A percentile compares a stretch with the other conserved stretches of the same genome.
These are phyloP conservation scores for Drosophila recens DNA, from an alignment of 2,888 invertebrate species.

Conservation along the genomic window DNA sequence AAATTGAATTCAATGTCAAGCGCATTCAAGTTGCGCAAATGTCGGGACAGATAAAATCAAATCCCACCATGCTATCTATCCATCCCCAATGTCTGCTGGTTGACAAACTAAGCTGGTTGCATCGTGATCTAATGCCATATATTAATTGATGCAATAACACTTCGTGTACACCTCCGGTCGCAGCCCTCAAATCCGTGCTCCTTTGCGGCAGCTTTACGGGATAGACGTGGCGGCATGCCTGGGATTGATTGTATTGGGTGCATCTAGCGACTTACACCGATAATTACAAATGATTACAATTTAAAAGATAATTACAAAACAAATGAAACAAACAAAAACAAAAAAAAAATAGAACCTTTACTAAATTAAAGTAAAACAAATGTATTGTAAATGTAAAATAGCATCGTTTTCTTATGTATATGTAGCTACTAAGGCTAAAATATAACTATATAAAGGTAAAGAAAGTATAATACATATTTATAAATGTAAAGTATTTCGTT, in stretches of 20 bases:
- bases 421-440: slow-evolving; percentile 54
- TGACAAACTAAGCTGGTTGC: not conserved
- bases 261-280: slow-evolving; percentile 33
- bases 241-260: slow-evolving; percentile 11
- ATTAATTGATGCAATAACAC: slow-evolving; percentile 14
- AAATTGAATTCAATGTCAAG: slow-evolving; percentile 23
- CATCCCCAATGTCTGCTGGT: slow-evolving; percentile 8
- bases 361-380: slow-evolving; percentile 55
- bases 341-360: slow-evolving; percentile 14
- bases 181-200: slow-evolving; percentile 6
- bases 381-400: slow-evolving; percentile 61
- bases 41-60: not conserved
- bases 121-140: slow-evolving; percentile 35
- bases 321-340: slow-evolving; percentile 22
- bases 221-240: not conserved
- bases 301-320: slow-evolving; percentile 8
- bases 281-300: slow-evolving; percentile 31
- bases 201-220: not conserved
- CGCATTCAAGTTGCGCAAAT: slow-evolving; percentile 10
- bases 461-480: slow-evolving; percentile 61
- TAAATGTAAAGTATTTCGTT: slow-evolving; percentile 78
- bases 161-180: not conserved
- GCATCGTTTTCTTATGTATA: slow-evolving; percentile 63
- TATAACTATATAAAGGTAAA: slow-evolving; percentile 43
- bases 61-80: not conserved